These are phyloP conservation scores for Picus viridis DNA, from an alignment of 2,797 vertebrate genomes.

Conservation along the genomic window DNA sequence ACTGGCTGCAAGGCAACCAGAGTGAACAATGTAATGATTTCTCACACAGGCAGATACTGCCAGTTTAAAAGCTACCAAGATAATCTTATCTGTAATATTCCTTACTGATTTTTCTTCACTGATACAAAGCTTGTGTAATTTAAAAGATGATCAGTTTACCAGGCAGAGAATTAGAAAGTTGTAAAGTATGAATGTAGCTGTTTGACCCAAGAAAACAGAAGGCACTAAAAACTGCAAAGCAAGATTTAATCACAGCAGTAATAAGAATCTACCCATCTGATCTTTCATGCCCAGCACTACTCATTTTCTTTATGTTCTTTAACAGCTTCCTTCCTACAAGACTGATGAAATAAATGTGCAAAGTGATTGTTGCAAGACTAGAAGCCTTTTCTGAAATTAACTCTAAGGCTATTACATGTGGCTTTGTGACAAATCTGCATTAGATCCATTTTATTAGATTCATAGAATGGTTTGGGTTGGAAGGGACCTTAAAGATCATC, in stretches of 20 bases:
- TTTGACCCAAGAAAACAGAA: conserved; percentile 25
- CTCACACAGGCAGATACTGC: not conserved
- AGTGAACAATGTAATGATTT: not conserved
- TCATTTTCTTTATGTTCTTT: conserved; percentile 12
- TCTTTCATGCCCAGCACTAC: conserved; percentile 10
- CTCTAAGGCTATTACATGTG: not conserved
- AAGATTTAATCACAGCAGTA: conserved; percentile 39
- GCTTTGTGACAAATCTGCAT: not conserved
- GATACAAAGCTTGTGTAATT: not conserved
- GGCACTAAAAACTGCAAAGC: conserved; percentile 1
- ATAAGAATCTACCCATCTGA: conserved; percentile 35
- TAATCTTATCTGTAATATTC: conserved; percentile 20
- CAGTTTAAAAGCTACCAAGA: not conserved
- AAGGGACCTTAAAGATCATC: no score
- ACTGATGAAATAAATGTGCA: not conserved
- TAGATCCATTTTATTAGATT: not conserved
- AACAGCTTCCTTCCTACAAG: conserved; percentile 4
- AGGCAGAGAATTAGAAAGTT: conserved; percentile 15
- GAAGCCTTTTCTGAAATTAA: not conserved
- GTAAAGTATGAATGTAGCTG: not conserved
- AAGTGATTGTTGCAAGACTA: not conserved
- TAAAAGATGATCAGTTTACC: conserved; percentile 22
- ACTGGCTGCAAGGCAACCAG: not conserved
- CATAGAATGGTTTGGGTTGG: no score
- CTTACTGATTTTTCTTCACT: conserved; percentile 18